Percentiles rank a stretch among this genome's conserved stretches.
Conservation (phyloP, 1,140 invertebrate genomes). For the Elymnias hypermnestra region DNA sequence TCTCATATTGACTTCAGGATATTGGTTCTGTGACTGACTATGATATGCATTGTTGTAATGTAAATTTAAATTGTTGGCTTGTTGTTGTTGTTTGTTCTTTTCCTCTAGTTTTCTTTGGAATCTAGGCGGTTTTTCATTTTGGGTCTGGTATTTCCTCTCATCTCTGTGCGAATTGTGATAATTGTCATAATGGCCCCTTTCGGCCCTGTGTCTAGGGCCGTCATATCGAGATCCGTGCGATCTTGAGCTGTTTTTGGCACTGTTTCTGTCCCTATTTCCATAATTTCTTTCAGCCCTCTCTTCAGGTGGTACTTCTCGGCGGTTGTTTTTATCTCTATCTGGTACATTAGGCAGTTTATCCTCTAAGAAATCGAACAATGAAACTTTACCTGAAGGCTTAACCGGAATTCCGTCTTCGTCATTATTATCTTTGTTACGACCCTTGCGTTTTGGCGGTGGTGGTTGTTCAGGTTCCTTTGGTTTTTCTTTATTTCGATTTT, state of each 20-base stretch:
- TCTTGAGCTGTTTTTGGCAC: slow-evolving; percentile 44
- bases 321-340: slow-evolving; percentile 58
- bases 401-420: slow-evolving; percentile 79
- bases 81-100: slow-evolving; percentile 62
- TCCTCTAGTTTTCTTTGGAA: slow-evolving; percentile 74
- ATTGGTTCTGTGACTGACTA: slow-evolving; percentile 36
- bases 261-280: slow-evolving; percentile 47
- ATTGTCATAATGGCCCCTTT: slow-evolving; percentile 50
- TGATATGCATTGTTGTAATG: slow-evolving; percentile 54
- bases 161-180: slow-evolving; percentile 49
- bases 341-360: slow-evolving; percentile 84
- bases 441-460: slow-evolving; percentile 69
- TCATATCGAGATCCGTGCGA: slow-evolving; percentile 52
- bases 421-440: slow-evolving; percentile 60
- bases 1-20: slow-evolving; percentile 45
- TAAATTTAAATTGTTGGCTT: slow-evolving; percentile 37
- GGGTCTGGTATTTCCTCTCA: slow-evolving; percentile 61
- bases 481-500: slow-evolving; percentile 64
- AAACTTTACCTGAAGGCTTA: slow-evolving; percentile 90
- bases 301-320: slow-evolving; percentile 39
- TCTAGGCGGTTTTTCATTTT: slow-evolving; percentile 69
- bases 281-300: slow-evolving; percentile 51
- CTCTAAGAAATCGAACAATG: slow-evolving; percentile 91
- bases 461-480: slow-evolving; percentile 56
- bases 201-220: slow-evolving; percentile 42